phyloP scores from a whole-genome alignment of 2,797 vertebrate genomes.

The Amblyraja radiata region DNA sequence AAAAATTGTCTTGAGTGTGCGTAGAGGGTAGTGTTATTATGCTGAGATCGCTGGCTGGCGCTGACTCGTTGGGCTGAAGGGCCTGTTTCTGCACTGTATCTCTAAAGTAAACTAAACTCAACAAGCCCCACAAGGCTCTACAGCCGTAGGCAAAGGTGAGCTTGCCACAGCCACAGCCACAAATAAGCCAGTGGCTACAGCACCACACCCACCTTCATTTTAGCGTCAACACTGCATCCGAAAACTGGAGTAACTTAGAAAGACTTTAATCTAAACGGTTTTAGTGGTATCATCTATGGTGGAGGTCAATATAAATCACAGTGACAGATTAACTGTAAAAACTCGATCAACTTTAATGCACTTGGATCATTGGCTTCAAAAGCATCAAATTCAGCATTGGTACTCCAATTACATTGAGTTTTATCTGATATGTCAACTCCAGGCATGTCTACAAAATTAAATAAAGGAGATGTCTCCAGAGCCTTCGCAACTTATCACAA shows the following conservation, averaged over 20 bases:
- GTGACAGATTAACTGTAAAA: background rate
- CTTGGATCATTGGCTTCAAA: slow-evolving; percentile 2
- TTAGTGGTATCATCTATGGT: slow-evolving; percentile 10
- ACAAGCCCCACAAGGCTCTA: too few relatives aligned
- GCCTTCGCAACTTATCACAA: background rate
- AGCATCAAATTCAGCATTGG: background rate
- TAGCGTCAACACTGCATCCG: background rate
- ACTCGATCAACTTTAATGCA: slow-evolving; percentile 10
- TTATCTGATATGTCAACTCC: background rate
- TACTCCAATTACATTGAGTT: background rate
- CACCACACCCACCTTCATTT: background rate
- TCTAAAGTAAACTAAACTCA: too few relatives aligned
- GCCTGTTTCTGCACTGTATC: too few relatives aligned
- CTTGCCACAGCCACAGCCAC: background rate
- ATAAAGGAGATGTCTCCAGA: background rate
- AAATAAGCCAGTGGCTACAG: background rate
- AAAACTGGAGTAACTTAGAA: background rate
- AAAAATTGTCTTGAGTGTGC: too few relatives aligned
- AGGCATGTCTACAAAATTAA: background rate
- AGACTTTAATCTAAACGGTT: background rate
- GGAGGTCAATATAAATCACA: slow-evolving; percentile 21
- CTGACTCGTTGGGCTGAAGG: too few relatives aligned
- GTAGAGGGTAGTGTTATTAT: too few relatives aligned
- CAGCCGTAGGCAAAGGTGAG: background rate
- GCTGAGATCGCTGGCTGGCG: too few relatives aligned